Conservation (phyloP, 2,113 vertebrate species). For the Crypturellus undulatus region DNA sequence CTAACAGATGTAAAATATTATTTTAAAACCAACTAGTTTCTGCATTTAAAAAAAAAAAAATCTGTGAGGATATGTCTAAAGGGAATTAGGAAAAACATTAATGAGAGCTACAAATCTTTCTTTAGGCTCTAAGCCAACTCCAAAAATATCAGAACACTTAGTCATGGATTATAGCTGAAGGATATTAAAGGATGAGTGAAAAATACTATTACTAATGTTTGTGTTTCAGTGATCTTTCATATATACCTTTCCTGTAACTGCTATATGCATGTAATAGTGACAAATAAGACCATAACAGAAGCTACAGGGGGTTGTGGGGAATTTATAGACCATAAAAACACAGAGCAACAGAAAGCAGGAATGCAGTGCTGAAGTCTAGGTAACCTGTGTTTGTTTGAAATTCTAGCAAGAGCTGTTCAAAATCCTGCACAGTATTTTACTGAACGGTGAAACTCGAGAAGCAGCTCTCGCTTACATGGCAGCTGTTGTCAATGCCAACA, state of each 20-base stretch:
- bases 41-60: background rate
- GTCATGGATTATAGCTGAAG: background rate
- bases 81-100: background rate
- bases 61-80: background rate
- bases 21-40: background rate
- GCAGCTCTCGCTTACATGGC: conserved; percentile 96
- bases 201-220: background rate
- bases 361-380: background rate
- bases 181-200: background rate
- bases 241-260: background rate
- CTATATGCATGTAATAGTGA: background rate
- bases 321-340: background rate
- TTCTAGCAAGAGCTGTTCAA: conserved; percentile 95
- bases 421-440: conserved; percentile 91
- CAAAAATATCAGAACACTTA: background rate
- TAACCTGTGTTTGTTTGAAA: conserved; percentile 9
- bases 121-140: background rate
- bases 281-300: background rate
- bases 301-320: background rate
- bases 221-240: background rate
- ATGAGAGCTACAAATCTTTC: background rate
- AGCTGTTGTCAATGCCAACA: conserved; percentile 93
- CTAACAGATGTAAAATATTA: background rate
- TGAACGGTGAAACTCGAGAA: conserved; percentile 96
- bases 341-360: background rate